A percentile compares a stretch with the other conserved stretches of the same genome.
Conservation (phyloP, 2,888 invertebrate genomes). For the Tillus elongatus region DNA sequence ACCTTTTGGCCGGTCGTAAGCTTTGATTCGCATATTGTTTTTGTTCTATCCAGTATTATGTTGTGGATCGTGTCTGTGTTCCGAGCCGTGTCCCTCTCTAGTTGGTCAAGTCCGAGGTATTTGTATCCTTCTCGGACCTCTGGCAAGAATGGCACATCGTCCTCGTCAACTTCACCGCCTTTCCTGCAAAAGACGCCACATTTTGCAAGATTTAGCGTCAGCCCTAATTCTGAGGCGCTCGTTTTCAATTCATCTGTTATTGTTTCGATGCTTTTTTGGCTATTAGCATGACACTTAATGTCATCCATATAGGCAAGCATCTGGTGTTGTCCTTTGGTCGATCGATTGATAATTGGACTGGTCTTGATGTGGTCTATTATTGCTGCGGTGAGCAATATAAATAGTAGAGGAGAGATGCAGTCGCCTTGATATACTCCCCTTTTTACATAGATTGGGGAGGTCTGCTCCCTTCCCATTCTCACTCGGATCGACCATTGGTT, state of each 20-base stretch:
- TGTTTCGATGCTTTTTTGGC: constrained; percentile 7
- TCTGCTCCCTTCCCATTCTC: constrained; percentile 6
- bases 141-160: constrained; percentile 11
- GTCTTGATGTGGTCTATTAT: constrained; percentile 14
- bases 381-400: constrained; percentile 17
- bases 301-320: constrained; percentile 15
- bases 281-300: constrained; percentile 11
- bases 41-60: constrained; percentile 2
- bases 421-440: constrained; percentile 16
- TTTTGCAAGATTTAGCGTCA: constrained; percentile 13
- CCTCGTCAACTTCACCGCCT: not conserved
- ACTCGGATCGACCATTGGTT: constrained; percentile 10
- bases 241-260: constrained; percentile 9
- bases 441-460: constrained; percentile 8
- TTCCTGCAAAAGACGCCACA: constrained; percentile 11
- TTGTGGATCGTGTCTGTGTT: constrained; percentile 11
- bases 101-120: constrained; percentile 14
- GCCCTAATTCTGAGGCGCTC: constrained; percentile 9
- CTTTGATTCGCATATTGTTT: constrained; percentile 8
- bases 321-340: constrained; percentile 4
- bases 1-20: constrained; percentile 9
- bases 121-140: constrained; percentile 14
- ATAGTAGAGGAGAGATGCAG: constrained; percentile 16
- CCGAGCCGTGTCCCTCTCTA: constrained; percentile 11
- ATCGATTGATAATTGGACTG: constrained; percentile 1